These are phyloP conservation scores for Sisyra terminalis DNA, from an alignment of 2,888 invertebrate genomes.

Conservation along the genomic window DNA sequence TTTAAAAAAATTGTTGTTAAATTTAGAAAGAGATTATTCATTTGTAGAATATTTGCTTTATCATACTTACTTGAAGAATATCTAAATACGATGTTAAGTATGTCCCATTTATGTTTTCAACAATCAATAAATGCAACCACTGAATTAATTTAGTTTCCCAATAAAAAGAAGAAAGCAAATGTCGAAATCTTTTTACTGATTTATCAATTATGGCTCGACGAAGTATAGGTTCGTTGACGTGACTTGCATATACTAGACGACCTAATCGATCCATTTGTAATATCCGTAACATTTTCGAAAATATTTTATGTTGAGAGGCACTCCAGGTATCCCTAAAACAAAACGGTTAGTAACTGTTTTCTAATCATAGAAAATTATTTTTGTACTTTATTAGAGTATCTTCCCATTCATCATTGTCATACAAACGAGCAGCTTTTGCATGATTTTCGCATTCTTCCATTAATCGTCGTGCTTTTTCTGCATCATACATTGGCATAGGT, in stretches of 20 bases:
- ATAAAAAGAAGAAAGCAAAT: slow-evolving; percentile 46
- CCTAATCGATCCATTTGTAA: slow-evolving; percentile 48
- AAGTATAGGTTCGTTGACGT: slow-evolving; percentile 47
- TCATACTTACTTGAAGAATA: slow-evolving; percentile 44
- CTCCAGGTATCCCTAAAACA: slow-evolving; percentile 41
- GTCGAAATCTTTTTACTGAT: slow-evolving; percentile 46
- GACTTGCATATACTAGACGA: slow-evolving; percentile 40
- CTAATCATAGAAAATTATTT: not conserved
- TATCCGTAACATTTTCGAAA: slow-evolving; percentile 44
- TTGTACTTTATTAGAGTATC: slow-evolving; percentile 42
- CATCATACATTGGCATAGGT: slow-evolving; percentile 36
- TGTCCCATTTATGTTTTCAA: slow-evolving; percentile 46
- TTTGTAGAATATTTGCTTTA: slow-evolving; percentile 1
- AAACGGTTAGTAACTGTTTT: no score
- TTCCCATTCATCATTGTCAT: slow-evolving; percentile 49
- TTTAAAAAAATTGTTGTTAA: not conserved
- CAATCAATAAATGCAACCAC: slow-evolving; percentile 58
- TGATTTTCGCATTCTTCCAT: slow-evolving; percentile 58
- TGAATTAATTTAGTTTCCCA: slow-evolving; percentile 59
- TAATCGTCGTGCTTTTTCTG: slow-evolving; percentile 35
- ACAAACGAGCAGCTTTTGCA: slow-evolving; percentile 38
- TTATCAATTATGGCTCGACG: slow-evolving; percentile 54
- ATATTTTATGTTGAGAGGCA: slow-evolving; percentile 43
- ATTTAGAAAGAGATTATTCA: not conserved
- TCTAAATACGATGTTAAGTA: slow-evolving; percentile 61